Percentiles rank a stretch among this genome's conserved stretches.
These are phyloP conservation scores for Hexactinellida sp. DNA, from an alignment of 37 sponge, comb jelly and placozoan species.

Conservation along the genomic window DNA sequence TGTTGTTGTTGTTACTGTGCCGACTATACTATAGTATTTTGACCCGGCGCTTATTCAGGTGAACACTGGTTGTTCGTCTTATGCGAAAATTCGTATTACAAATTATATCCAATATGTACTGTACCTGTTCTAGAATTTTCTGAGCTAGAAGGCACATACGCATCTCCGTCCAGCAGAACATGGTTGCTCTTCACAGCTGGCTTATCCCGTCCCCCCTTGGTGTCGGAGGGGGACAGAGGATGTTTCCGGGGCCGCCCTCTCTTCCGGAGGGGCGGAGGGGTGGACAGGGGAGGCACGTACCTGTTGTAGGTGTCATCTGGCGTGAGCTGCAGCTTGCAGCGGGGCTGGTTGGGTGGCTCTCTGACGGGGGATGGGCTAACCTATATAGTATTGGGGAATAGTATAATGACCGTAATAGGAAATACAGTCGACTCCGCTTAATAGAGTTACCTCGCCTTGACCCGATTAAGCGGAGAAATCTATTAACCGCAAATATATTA, in stretches of 20 bases:
- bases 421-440: too few relatives aligned
- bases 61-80: too few relatives aligned
- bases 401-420: too few relatives aligned
- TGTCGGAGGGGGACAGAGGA: neutral
- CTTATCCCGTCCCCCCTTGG: too few relatives aligned
- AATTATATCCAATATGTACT: too few relatives aligned
- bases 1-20: too few relatives aligned
- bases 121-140: neutral
- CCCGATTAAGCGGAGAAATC: too few relatives aligned
- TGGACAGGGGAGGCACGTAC: neutral
- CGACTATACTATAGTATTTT: too few relatives aligned
- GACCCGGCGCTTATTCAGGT: too few relatives aligned
- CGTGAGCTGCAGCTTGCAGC: neutral
- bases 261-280: neutral
- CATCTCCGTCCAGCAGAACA: neutral
- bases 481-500: too few relatives aligned
- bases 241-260: neutral
- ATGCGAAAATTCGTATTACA: too few relatives aligned
- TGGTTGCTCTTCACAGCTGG: neutral
- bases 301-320: slow-evolving; percentile 10
- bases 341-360: neutral
- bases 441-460: too few relatives aligned
- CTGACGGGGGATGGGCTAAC: neutral
- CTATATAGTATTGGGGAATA: neutral
- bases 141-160: neutral